phyloP scores from a whole-genome alignment of 2,888 invertebrate species.

The Drosophila atroscutellata region DNA sequence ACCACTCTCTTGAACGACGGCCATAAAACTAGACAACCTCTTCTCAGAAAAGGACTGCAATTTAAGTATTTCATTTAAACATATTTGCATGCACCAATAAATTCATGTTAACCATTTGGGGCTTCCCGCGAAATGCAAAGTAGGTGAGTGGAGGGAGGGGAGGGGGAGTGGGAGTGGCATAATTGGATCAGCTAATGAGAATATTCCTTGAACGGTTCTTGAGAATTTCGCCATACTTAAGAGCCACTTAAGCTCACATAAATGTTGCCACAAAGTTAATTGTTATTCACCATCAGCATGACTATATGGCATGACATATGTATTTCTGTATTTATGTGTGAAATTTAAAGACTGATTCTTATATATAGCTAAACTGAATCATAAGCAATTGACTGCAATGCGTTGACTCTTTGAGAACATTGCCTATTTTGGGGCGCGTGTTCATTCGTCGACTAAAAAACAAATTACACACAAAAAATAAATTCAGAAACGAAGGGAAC shows the following conservation, averaged over 20 bases:
- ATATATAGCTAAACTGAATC: slow-evolving; percentile 42
- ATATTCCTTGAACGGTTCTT: slow-evolving; percentile 33
- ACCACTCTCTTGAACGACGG: neutral
- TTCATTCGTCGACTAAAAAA: slow-evolving; percentile 44
- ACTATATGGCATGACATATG: slow-evolving; percentile 4
- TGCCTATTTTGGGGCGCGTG: slow-evolving; percentile 71
- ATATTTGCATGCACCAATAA: neutral
- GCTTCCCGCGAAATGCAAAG: slow-evolving; percentile 34
- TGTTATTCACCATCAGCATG: slow-evolving; percentile 30
- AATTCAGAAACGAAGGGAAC: neutral
- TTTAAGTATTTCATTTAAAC: slow-evolving; percentile 1
- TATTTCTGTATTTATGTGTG: neutral
- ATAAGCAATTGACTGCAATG: slow-evolving; percentile 19
- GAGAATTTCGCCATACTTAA: slow-evolving; percentile 26
- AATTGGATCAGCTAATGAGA: slow-evolving; percentile 30
- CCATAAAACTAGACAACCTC: neutral
- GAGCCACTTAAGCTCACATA: slow-evolving; percentile 54
- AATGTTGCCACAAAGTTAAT: slow-evolving; percentile 57
- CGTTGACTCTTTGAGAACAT: slow-evolving; percentile 38
- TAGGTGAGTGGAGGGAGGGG: neutral
- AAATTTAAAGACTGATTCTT: slow-evolving; percentile 8
- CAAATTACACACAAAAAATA: slow-evolving; percentile 19
- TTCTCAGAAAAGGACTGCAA: slow-evolving; percentile 3
- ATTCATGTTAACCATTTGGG: slow-evolving; percentile 21
- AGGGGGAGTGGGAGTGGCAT: neutral